These are phyloP conservation scores for Noctua comes DNA, from an alignment of 2,888 invertebrate species.

Conservation along the genomic window DNA sequence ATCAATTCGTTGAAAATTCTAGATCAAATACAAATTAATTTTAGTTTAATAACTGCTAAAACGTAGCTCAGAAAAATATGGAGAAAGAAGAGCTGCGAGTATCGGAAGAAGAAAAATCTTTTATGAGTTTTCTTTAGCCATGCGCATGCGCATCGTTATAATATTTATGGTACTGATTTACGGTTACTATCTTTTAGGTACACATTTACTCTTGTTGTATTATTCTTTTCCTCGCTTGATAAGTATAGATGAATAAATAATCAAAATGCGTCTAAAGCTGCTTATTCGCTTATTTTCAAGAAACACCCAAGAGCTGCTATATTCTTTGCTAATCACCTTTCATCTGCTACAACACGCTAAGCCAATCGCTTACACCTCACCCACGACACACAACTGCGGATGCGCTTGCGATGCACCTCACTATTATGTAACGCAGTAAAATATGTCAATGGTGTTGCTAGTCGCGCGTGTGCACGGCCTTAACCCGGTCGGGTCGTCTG, in stretches of 20 bases:
- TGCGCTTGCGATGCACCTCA: conserved; percentile 63
- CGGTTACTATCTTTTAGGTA: too few species aligned
- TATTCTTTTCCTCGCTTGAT: too few species aligned
- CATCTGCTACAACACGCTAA: neutral
- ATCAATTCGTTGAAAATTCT: neutral
- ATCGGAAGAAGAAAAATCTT: too few species aligned
- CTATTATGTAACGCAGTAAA: conserved; percentile 78
- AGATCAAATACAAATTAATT: neutral
- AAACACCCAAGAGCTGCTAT: neutral
- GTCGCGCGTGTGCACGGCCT: conserved; percentile 71
- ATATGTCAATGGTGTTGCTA: conserved; percentile 78
- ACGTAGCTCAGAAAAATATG: too few species aligned
- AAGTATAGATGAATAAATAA: too few species aligned
- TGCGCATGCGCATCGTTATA: too few species aligned
- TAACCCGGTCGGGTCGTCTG: conserved; percentile 70
- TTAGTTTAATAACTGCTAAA: too few species aligned
- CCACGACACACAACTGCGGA: conserved; percentile 47
- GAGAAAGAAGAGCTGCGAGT: too few species aligned
- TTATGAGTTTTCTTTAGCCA: neutral
- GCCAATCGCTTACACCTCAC: conserved; percentile 39
- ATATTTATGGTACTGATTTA: too few species aligned
- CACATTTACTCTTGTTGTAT: too few species aligned
- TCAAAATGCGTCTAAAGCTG: too few species aligned
- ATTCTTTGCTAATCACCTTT: neutral
- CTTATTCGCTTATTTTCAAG: too few species aligned